Evolutionary conservation across 2,797 vertebrate genomes (phyloP), one percentile per base, ranked within the genome.

Genomic region (Borostomias antarcticus): DNA sequence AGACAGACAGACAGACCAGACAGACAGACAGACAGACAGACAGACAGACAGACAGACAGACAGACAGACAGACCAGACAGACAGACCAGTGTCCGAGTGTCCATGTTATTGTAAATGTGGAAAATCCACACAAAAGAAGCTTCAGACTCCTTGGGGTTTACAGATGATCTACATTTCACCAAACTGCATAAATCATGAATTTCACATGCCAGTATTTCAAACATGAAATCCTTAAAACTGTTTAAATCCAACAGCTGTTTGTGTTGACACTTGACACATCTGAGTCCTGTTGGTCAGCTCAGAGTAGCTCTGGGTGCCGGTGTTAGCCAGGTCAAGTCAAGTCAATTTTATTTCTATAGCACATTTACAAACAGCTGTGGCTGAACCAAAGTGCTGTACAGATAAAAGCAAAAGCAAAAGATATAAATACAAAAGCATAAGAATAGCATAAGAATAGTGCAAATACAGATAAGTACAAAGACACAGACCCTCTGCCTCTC

Each of bases 261-360:
- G 30, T 23, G 54, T 57, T 57, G 40, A 45, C 40, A 57, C 10
- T 19, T 23, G 32, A 32, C 54, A 28, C 9, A 21, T 17, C 8
- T 1, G 29, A 2, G 54, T 2, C 5, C 30, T 57, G 30, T 35
- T 30, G 4, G 30, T 57, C 30, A n/a, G 15, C 23, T 48, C 51
- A 10, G 5, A 19, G 52, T 30, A 37, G 58, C 62, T 26, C 30
- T 69, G 65, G 65, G 75, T 52, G 53, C 65, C 45, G 72, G 58
- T 75, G 68, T 50, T 72, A 5, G 7, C 52, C 4, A 17, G n/a
- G 15, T 17, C 40, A 4, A 6, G n/a, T 45, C 13, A 17, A 17
- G 40, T 45, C 40, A 45, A 15, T 17, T 3, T 45, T n/a, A n/a
- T n/a, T n/a, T n/a, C n/a, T n/a, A n/a, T n/a, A n/a, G n/a, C n/a